A percentile compares a stretch with the other conserved stretches of the same genome.
These are phyloP conservation scores for Orgyia antiqua DNA, from an alignment of 2,888 invertebrate genomes.

Conservation along the genomic window DNA sequence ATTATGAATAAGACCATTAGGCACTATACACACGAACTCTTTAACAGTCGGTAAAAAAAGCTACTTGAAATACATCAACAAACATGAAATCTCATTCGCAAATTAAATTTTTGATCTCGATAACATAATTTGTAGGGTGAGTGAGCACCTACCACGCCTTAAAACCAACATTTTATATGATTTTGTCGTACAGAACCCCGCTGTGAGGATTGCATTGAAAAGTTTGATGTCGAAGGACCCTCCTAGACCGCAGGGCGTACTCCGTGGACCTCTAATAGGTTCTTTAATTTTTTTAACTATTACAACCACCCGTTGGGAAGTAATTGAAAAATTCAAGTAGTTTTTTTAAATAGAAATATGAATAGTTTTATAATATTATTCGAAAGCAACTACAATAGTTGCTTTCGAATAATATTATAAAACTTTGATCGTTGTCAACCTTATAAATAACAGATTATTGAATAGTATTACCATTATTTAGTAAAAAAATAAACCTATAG, in stretches of 20 bases:
- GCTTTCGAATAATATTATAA: no score
- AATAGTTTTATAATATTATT: no score
- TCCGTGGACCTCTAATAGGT: constrained; percentile 50
- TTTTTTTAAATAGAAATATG: neutral
- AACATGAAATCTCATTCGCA: constrained; percentile 16
- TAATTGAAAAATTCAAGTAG: constrained; percentile 26
- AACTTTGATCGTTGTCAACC: no score
- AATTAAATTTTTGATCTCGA: constrained; percentile 22
- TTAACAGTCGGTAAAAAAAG: no score
- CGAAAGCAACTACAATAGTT: no score
- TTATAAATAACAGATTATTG: no score
- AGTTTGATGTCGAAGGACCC: constrained; percentile 29
- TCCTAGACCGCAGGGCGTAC: constrained; percentile 63
- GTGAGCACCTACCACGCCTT: constrained; percentile 28
- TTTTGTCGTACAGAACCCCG: constrained; percentile 34
- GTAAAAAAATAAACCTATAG: no score
- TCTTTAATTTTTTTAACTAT: constrained; percentile 40
- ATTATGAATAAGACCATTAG: no score
- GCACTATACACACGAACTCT: no score
- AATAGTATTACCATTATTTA: no score
- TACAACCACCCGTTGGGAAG: constrained; percentile 29
- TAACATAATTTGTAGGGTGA: constrained; percentile 27
- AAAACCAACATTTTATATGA: constrained; percentile 31
- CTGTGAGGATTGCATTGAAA: constrained; percentile 48
- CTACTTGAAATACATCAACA: no score